Percentiles rank a stretch among this genome's conserved stretches.
Evolutionary conservation across 2,113 vertebrate genomes (phyloP).

Genomic region (Struthio camelus): DNA sequence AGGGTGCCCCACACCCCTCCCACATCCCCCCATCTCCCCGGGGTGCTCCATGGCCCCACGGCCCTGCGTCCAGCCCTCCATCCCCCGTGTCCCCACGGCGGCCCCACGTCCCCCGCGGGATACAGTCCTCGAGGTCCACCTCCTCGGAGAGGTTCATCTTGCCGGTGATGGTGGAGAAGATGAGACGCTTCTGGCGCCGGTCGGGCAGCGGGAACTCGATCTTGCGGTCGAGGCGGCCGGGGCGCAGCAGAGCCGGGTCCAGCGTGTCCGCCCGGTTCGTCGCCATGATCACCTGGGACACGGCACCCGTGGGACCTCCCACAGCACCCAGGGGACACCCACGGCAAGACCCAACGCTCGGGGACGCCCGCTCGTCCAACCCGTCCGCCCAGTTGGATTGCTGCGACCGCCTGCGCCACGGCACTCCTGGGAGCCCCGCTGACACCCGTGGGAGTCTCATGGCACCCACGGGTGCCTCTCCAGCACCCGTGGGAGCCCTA

Average conservation of each 20-base stretch:
- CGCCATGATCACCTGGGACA: conserved; percentile 92
- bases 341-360: too few relatives aligned
- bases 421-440: not conserved
- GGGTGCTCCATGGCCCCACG: not conserved
- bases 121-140: conserved; percentile 96
- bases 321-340: not conserved
- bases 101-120: conserved; percentile 66
- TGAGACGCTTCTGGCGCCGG: conserved; percentile 90
- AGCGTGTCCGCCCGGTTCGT: conserved; percentile 94
- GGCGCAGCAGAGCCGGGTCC: conserved; percentile 90
- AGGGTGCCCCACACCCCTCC: too few relatives aligned
- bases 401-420: too few relatives aligned
- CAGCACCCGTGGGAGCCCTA: not conserved
- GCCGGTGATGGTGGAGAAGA: conserved; percentile 94
- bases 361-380: too few relatives aligned
- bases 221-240: conserved; percentile 90
- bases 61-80: too few relatives aligned
- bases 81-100: too few relatives aligned
- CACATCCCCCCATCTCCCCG: too few relatives aligned
- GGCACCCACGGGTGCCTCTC: not conserved
- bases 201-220: conserved; percentile 94
- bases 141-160: conserved; percentile 98
- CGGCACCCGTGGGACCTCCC: not conserved
- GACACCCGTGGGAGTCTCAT: not conserved
- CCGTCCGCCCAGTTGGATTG: too few relatives aligned